phyloP scores from a whole-genome alignment of 2,888 invertebrate species.

The Standfussiana lucernea region DNA sequence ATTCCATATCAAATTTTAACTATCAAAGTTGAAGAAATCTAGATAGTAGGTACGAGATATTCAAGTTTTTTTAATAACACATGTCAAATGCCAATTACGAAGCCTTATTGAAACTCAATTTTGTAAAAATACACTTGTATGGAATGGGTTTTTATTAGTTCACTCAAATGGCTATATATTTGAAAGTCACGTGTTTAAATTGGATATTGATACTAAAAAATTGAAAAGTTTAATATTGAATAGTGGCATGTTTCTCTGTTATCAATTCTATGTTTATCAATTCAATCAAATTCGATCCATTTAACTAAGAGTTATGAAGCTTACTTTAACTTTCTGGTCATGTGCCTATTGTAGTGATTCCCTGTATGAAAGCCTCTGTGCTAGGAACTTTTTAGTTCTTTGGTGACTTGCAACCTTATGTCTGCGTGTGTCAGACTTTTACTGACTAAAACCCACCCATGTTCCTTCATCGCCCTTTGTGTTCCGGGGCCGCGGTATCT shows the following conservation, averaged over 20 bases:
- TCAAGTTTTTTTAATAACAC: conserved; percentile 15
- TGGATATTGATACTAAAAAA: neutral
- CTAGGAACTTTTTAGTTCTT: no score
- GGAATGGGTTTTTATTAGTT: conserved; percentile 23
- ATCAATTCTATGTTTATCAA: no score
- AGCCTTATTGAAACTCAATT: conserved; percentile 24
- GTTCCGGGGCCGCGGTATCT: no score
- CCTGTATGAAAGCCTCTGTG: no score
- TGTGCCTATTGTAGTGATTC: no score
- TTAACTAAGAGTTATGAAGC: neutral
- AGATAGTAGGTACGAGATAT: neutral
- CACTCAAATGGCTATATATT: conserved; percentile 12
- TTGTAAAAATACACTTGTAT: conserved; percentile 5
- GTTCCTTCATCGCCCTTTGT: no score
- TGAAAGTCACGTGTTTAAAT: conserved; percentile 7
- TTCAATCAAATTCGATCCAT: neutral
- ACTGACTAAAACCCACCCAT: no score
- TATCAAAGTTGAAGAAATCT: neutral
- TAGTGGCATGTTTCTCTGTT: neutral
- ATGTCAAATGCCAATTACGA: conserved; percentile 22
- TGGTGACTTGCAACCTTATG: no score
- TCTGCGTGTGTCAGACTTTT: no score
- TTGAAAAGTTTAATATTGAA: neutral
- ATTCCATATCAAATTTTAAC: neutral
- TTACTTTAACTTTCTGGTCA: neutral